phyloP scores from a whole-genome alignment of 2,797 vertebrate genomes.

The Tauraco hartlaubi region DNA sequence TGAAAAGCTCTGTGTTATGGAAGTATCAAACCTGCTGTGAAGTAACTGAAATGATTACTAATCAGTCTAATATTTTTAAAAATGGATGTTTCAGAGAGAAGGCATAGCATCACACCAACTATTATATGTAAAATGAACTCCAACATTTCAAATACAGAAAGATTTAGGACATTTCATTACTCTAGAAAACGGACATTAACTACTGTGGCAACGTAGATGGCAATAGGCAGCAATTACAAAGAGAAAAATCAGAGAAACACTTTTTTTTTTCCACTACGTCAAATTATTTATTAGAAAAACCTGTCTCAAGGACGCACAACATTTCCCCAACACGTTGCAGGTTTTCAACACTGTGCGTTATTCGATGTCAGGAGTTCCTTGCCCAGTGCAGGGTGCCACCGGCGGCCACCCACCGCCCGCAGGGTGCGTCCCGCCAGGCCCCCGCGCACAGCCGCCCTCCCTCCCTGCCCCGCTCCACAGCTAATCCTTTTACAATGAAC shows the following conservation, averaged over 20 bases:
- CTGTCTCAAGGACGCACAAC: neutral
- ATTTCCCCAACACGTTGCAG: neutral
- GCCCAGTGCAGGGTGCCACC: neutral
- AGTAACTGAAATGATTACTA: neutral
- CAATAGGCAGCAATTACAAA: neutral
- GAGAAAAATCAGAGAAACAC: neutral
- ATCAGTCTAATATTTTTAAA: neutral
- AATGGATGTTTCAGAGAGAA: neutral
- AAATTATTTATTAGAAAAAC: neutral
- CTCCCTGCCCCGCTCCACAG: slow-evolving; percentile 78
- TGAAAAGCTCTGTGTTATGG: neutral
- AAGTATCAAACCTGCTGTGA: neutral
- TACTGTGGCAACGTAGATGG: rapidly evolving
- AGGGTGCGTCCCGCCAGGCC: slow-evolving; percentile 14
- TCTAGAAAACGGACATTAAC: neutral
- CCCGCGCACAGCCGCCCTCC: no score
- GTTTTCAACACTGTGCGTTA: rapidly evolving
- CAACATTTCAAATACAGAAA: neutral
- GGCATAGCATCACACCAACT: rapidly evolving
- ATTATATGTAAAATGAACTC: rapidly evolving
- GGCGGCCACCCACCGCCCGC: neutral
- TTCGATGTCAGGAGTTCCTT: neutral
- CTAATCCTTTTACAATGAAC: slow-evolving; percentile 95
- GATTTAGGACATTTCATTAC: neutral
- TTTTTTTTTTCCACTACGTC: neutral